phyloP scores from a whole-genome alignment of 1,140 invertebrate genomes.

The Acromyrmex echinatior region DNA sequence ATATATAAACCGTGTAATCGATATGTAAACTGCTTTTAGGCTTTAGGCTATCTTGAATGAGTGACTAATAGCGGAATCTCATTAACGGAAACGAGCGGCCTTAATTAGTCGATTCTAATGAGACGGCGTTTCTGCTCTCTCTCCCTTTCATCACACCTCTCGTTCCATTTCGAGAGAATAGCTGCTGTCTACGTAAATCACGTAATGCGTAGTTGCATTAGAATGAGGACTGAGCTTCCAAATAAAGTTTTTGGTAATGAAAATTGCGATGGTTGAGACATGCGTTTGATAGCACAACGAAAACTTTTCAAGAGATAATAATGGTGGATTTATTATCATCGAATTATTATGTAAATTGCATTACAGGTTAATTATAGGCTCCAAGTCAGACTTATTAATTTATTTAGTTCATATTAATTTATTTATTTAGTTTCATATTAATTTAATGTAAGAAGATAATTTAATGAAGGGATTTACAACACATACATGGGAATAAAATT shows the following conservation, averaged over 20 bases:
- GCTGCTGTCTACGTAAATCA: conserved; percentile 42
- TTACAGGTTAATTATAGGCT: background rate
- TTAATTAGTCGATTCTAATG: conserved; percentile 69
- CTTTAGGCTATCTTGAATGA: conserved; percentile 29
- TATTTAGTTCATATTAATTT: background rate
- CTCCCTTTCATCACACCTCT: background rate
- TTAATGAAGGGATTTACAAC: background rate
- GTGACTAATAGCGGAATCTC: conserved; percentile 65
- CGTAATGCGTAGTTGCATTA: conserved; percentile 11
- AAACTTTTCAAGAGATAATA: background rate
- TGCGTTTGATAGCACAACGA: background rate
- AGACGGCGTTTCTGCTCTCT: conserved; percentile 41
- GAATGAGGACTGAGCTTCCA: background rate
- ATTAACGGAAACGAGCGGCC: conserved; percentile 65
- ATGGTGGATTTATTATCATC: background rate
- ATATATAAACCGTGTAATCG: conserved; percentile 53
- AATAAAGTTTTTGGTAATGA: background rate
- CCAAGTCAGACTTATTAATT: background rate
- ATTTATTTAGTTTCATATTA: background rate
- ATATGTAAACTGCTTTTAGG: conserved; percentile 11
- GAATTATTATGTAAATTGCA: background rate
- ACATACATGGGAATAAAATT: background rate
- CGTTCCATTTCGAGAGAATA: conserved; percentile 32
- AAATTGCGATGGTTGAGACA: background rate
- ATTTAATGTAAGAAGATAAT: background rate